Evolutionary conservation across 2,797 vertebrate genomes (phyloP).

Genomic region (Enteromius argenteus): DNA sequence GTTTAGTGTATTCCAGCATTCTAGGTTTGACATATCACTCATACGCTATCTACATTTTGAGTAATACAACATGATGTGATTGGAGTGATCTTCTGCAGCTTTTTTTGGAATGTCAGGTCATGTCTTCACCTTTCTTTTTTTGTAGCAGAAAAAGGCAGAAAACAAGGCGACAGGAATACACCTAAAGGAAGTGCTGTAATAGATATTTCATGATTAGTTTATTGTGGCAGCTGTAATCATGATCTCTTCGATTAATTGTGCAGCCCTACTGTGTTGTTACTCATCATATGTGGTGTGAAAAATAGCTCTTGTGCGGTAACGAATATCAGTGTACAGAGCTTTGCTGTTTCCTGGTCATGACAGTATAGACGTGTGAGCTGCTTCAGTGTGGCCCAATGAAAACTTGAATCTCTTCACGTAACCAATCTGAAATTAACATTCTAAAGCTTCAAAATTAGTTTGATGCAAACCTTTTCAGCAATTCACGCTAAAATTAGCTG

Average conservation of each 20-base stretch:
- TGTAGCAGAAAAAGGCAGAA: neutral
- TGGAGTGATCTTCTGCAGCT: neutral
- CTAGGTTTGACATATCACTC: neutral
- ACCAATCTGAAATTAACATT: constrained; percentile 11
- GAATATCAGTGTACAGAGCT: constrained; percentile 21
- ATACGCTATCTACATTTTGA: neutral
- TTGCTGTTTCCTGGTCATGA: constrained; percentile 51
- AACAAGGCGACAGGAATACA: no score
- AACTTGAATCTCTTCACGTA: neutral
- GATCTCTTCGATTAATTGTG: constrained; percentile 22
- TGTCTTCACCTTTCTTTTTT: neutral
- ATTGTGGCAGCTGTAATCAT: neutral
- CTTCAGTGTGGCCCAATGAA: neutral
- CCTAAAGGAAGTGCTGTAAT: neutral
- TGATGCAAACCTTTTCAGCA: constrained; percentile 65
- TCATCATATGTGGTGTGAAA: constrained; percentile 44
- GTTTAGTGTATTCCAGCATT: neutral
- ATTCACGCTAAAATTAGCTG: constrained; percentile 5
- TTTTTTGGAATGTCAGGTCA: neutral
- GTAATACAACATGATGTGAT: neutral
- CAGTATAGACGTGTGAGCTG: constrained; percentile 32
- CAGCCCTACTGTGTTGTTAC: constrained; percentile 40
- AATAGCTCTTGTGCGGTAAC: constrained; percentile 29
- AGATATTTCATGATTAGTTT: neutral
- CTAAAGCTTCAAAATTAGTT: constrained; percentile 60